These are phyloP conservation scores for Sweltsa coloradensis DNA, from an alignment of 1,140 invertebrate species.

Conservation along the genomic window DNA sequence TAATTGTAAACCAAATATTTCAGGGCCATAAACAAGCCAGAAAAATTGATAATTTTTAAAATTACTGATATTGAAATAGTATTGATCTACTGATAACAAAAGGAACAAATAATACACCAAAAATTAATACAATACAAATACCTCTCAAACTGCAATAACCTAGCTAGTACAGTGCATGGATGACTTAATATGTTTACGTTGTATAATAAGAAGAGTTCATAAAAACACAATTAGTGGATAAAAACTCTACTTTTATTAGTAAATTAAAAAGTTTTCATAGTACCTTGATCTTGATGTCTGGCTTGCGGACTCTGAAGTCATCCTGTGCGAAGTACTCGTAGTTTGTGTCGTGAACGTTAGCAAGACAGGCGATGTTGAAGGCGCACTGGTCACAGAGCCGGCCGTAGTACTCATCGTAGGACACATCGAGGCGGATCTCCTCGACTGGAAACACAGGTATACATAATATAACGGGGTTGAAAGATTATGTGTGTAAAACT, in stretches of 20 bases:
- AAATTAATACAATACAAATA: too few relatives aligned
- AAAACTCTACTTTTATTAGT: background rate
- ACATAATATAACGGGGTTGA: background rate
- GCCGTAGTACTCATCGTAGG: slow-evolving; percentile 66
- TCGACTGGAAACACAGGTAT: slow-evolving; percentile 32
- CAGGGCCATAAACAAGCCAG: too few relatives aligned
- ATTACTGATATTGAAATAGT: too few relatives aligned
- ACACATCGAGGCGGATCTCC: slow-evolving; percentile 53
- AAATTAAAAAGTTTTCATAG: slow-evolving; percentile 1
- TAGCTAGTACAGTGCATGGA: too few relatives aligned
- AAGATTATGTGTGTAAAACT: background rate
- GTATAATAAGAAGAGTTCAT: too few relatives aligned
- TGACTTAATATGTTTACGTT: too few relatives aligned
- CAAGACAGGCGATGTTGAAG: slow-evolving; percentile 74
- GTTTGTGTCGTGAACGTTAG: slow-evolving; percentile 64
- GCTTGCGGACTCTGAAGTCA: slow-evolving; percentile 78
- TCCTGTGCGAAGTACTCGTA: slow-evolving; percentile 84
- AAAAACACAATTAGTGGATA: too few relatives aligned
- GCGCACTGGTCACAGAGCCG: slow-evolving; percentile 66
- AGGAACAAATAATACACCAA: too few relatives aligned
- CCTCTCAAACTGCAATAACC: too few relatives aligned
- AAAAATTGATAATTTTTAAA: too few relatives aligned
- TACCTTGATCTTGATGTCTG: slow-evolving; percentile 72
- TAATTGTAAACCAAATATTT: too few relatives aligned
- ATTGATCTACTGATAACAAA: too few relatives aligned